Base-by-base conservation (phyloP, 2,797 vertebrate species). In the Acanthurus leucopareius region DNA sequence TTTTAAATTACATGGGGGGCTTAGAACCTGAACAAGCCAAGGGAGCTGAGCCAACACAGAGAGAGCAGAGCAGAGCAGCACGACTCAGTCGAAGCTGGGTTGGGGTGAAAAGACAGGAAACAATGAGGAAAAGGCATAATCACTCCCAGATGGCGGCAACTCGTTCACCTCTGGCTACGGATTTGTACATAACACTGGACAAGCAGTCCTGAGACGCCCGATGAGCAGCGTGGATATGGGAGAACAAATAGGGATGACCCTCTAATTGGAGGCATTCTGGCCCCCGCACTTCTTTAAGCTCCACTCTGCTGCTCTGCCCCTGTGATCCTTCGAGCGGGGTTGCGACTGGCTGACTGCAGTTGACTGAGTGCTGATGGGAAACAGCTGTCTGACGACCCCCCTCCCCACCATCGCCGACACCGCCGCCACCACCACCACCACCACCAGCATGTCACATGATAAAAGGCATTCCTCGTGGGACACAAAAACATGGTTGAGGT, bases 191-290 rank as follows among this genome's bases (percentile, higher is more conserved):
- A 80, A 82, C 88, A 32, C 74, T 19, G 65, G 70, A 68, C 78
- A 51, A 65, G 74, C n/a, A 8, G 58, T 73, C 67, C 72, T 1
- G 54, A 62, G 75, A 80, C 1, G 73, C 72, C 82, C 73, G 88
- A 92, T 86, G 89, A 91, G 80, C 78, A 38, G 14, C 7, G 32
- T 72, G 83, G 84, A 88, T 80, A 82, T 75, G 82, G 86, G 83
- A 80, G 80, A 91, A 93, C 91, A 94, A 94, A 94, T 94, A 92
- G 84, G 91, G 90, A 92, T 88, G 91, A 94, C 94, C 92, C 84
- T 82, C 76, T 94, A 93, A 93, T 94, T 94, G 91, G 89, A 87
- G 48, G 77, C 84, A 80, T 91, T 93, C 60, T 75, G 82, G 84
- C 75, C 86, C 73, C 69, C 10, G 67, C 85, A 69, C 88, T 80